Percentiles rank a stretch among this genome's conserved stretches.
Evolutionary conservation across 2,888 invertebrate genomes (phyloP).

Genomic region (Sesia apiformis): DNA sequence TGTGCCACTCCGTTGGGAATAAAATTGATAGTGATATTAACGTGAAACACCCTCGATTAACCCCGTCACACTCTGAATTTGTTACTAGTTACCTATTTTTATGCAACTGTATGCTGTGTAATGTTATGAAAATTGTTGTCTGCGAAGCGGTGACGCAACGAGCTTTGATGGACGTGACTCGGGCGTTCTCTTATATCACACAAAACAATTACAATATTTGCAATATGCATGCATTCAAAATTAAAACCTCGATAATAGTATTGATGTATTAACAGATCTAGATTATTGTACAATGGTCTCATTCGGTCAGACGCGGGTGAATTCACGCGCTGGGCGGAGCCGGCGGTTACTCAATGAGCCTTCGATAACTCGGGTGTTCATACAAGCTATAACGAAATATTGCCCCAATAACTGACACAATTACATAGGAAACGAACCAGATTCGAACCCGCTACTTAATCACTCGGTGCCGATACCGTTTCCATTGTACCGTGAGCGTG

Average conservation of each 20-base stretch:
- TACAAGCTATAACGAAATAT: background rate
- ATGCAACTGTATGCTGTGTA: constrained; percentile 14
- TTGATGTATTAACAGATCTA: background rate
- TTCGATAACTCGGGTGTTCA: background rate
- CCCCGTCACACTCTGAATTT: background rate
- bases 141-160: constrained; percentile 1
- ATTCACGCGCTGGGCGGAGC: background rate
- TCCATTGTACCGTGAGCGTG: too few species aligned
- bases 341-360: background rate
- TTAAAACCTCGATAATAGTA: background rate
- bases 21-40: too few species aligned
- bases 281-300: background rate
- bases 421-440: background rate
- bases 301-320: background rate
- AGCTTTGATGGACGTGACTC: constrained; percentile 3
- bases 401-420: background rate
- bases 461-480: too few species aligned
- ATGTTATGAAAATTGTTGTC: constrained; percentile 18
- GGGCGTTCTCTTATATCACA: constrained; percentile 13
- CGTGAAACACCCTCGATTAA: too few species aligned
- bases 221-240: constrained; percentile 3
- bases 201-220: constrained; percentile 7
- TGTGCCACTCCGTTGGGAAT: too few species aligned
- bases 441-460: too few species aligned
- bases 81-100: constrained; percentile 4